Evolutionary conservation across 1,140 invertebrate genomes (phyloP).

Genomic region (Drosophila sulfurigaster): DNA sequence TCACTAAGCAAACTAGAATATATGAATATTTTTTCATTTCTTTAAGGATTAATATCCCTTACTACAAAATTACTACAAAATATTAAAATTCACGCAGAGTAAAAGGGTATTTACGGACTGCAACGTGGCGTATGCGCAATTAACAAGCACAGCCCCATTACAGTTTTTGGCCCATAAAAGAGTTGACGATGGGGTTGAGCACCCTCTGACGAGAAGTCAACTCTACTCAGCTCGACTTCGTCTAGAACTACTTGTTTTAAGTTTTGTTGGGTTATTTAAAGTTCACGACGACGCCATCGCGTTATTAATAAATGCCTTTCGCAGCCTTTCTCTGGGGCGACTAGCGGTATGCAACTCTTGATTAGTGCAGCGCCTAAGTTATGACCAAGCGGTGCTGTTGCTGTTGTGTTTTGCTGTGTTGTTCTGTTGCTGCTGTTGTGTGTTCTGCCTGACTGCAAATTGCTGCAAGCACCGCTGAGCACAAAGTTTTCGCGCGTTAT

Average conservation of each 20-base stretch:
- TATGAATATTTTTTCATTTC: too few species aligned
- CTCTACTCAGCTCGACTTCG: background rate
- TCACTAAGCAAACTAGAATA: too few species aligned
- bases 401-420: background rate
- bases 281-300: constrained; percentile 47
- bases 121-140: constrained; percentile 54
- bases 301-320: constrained; percentile 72
- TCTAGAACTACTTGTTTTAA: constrained; percentile 34
- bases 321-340: background rate
- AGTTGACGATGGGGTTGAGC: constrained; percentile 8
- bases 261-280: constrained; percentile 70
- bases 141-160: constrained; percentile 15
- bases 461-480: constrained; percentile 62
- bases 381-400: constrained; percentile 31
- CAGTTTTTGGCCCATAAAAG: constrained; percentile 1
- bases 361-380: constrained; percentile 71
- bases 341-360: constrained; percentile 59
- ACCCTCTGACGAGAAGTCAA: constrained; percentile 1
- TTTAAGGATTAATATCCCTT: too few species aligned
- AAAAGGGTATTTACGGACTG: background rate
- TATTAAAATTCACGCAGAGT: background rate
- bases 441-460: constrained; percentile 51
- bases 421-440: background rate
- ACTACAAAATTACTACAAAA: too few species aligned
- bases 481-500: constrained; percentile 73